Base-by-base conservation (phyloP, 2,113 vertebrate genomes). In the Poecilia latipinna region DNA sequence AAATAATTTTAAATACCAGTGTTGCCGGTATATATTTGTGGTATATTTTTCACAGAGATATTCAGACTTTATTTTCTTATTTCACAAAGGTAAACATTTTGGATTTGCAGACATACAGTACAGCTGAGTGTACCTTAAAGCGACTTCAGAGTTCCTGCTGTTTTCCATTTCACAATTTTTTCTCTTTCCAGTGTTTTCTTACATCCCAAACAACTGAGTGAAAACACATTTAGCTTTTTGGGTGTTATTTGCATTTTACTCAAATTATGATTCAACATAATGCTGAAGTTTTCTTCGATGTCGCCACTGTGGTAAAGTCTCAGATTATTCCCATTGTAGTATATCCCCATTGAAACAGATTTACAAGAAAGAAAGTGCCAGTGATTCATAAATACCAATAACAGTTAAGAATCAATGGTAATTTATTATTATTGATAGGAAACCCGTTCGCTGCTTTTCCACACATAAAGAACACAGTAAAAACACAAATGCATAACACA, bases 1-100 rank as follows among this genome's bases (percentile, higher is more conserved):
- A 57, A 57, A 57, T 57, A n/a, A n/a, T 57, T 57, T 57, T 57
- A n/a, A n/a, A n/a, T 57, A n/a, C 51, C 51, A n/a, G 22, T 57
- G 22, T 54, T 57, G 51, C 51, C 4, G 5, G 8, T 57, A n/a
- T 57, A 2, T 57, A 57, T 24, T 24, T 57, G 51, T n/a, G 10
- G 51, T 57, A 11, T 54, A 8, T 10, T 54, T 54, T 54, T 54
- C 15, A n/a, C 5, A 24, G 10, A n/a, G 24, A 57, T 8, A 24
- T 57, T 57, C 51, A 57, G 51, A 48, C 5, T 17, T 19, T 19
- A 5, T 48, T 48, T 48, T 48, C 44, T 6, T 2, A 6, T 15
- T 6, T 48, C 12, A 4, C 39, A 48, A 48, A 15, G 15, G 13
- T 48, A 48, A 48, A 54, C 7, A n/a, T 57, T 57, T 57, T 17